Base-by-base conservation (phyloP, 2,888 invertebrate genomes). In the Muscina levida region DNA sequence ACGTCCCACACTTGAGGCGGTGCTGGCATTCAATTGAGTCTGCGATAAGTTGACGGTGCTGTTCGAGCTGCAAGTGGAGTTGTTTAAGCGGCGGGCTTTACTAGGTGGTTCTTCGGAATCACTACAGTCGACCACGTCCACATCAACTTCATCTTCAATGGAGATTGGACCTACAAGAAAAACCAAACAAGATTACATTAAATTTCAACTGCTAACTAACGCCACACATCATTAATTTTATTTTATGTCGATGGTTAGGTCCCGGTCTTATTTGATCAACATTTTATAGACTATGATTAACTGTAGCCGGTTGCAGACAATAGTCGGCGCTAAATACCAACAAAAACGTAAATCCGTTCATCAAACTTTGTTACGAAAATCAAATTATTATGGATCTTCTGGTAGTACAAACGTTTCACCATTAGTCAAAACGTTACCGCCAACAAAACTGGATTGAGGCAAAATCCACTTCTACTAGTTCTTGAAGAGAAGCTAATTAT, bases 61-160 rank as follows among this genome's bases (percentile, higher is more conserved):
- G 56, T 76, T 83, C 17, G 76, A 75, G 59, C 62, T 86, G 84
- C 79, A 86, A 83, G 77, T 80, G 67, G 77, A 82, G 62, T 78
- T 81, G 67, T 79, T 84, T n/a, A 89, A 80, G 53, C 88, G 89
- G 62, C 88, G 87, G 57, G 89, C 86, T 83, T 88, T 88, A 1
- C 84, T 71, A 72, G 89, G 88, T 15, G 83, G 88, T 73, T 93
- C 90, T 88, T 94, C 94, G 19, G 93, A 93, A 86, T 94, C 94
- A 62, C 94, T 94, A 87, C 94, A 94, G 88, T 94, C 93, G 84
- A 94, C 94, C 66, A 94, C 94, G 88, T 94, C 94, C 83, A 94
- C 94, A 86, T 94, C 94, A 53, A 93, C 93, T 73, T 94, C 94
- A 86, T 94, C 94, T 83, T 94, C 94, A 44, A 91, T 89, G 51